Evolutionary conservation across 1,140 invertebrate species (phyloP), one percentile per base, ranked within the genome.

Genomic region (Trachymyrmex cornetzi): DNA sequence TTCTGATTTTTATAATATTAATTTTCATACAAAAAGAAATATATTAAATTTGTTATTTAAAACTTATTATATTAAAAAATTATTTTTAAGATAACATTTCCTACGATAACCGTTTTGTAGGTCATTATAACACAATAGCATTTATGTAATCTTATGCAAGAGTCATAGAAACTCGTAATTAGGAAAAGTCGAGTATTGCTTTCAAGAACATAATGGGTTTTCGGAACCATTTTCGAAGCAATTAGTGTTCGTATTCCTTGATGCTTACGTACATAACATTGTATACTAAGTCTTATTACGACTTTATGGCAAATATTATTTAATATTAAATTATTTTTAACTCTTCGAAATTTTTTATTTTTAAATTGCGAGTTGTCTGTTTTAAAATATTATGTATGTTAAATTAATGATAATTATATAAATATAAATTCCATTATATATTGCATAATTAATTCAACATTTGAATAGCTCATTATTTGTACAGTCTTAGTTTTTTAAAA

Each of bases 251-350:
- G 66, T 72, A 30, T 34, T 1, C 24, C 12, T 72, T 19, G 34
- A 22, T 72, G 38, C 53, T 71, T 72, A 74, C 55, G 55, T 84
- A 74, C 67, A 19, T 61, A 84, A 38, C 9, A 61, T 84, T 84
- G 27, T 4, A 44, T 1, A 14, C 69, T 59, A 72, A n/a, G n/a
- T 57, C 66, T 57, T 22, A 34, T 55, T 38, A 69, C 30, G 2
- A 77, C 5, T 77, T 59, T 11, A n/a, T n/a, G 27, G 1, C 5
- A 6, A 48, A 63, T 16, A 30, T 48, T 16, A 19, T 59, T 81
- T 81, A 44, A 27, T 48, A 50, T 59, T 48, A 61, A 7, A 22
- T 71, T 24, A 50, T 44, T 57, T 44, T 27, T 44, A 34, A 48
- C 7, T 72, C 6, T 27, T 44, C 11, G 4, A 38, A 3, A 19